Evolutionary conservation across 2,888 invertebrate species (phyloP).

Genomic region (Asteroscopus sphinx): DNA sequence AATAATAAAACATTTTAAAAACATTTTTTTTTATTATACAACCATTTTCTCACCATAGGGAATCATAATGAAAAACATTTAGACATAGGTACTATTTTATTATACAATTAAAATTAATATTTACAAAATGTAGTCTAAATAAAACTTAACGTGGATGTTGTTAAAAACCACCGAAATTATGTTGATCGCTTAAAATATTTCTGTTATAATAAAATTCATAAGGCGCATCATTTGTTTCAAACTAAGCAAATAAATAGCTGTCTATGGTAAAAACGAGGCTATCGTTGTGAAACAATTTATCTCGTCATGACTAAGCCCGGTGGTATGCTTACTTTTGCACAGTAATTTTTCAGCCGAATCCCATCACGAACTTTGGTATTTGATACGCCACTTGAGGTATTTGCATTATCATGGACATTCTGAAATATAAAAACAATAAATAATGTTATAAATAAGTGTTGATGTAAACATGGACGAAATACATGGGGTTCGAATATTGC

Average conservation of each 20-base stretch:
- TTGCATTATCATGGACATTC: conserved; percentile 96
- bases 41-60: background rate
- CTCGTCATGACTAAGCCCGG: conserved; percentile 62
- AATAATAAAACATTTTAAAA: conserved; percentile 54
- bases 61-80: conserved; percentile 18
- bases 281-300: conserved; percentile 20
- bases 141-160: conserved; percentile 22
- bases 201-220: conserved; percentile 19
- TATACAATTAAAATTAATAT: conserved; percentile 57
- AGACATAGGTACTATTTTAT: conserved; percentile 44
- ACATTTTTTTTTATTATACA: conserved; percentile 24
- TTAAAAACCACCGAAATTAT: conserved; percentile 32
- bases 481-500: too few species aligned
- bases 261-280: conserved; percentile 35
- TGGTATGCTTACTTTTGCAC: conserved; percentile 65
- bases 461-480: background rate
- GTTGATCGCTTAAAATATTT: conserved; percentile 12
- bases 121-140: conserved; percentile 49
- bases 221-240: conserved; percentile 46
- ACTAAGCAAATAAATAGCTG: conserved; percentile 40
- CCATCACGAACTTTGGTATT: conserved; percentile 96
- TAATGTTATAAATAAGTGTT: background rate
- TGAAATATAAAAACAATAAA: conserved; percentile 80
- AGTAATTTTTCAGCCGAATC: conserved; percentile 91
- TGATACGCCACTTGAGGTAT: conserved; percentile 95